phyloP scores from a whole-genome alignment of 1,140 invertebrate species.

The Zelostemma sp. region DNA sequence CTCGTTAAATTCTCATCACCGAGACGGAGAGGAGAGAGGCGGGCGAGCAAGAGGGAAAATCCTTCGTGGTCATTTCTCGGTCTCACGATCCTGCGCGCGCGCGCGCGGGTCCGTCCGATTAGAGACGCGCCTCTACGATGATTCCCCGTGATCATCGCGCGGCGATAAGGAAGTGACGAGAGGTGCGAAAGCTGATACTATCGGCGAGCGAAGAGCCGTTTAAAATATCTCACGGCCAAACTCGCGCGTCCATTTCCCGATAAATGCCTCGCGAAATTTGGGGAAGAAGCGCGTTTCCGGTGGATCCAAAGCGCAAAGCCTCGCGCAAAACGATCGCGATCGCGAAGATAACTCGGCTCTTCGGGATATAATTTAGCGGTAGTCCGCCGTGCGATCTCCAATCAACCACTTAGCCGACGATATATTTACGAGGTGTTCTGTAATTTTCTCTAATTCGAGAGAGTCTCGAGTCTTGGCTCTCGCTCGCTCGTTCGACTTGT shows the following conservation, averaged over 20 bases:
- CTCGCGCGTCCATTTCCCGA: not conserved
- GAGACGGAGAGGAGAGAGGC: slow-evolving; percentile 19
- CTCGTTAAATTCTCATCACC: slow-evolving; percentile 38
- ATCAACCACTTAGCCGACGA: slow-evolving; percentile 64
- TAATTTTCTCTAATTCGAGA: slow-evolving; percentile 67
- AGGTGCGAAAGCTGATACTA: slow-evolving; percentile 43
- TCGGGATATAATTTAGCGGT: slow-evolving; percentile 69
- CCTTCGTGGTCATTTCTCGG: slow-evolving; percentile 44
- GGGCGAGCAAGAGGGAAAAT: slow-evolving; percentile 33
- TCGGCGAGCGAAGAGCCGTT: slow-evolving; percentile 8
- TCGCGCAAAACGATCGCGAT: slow-evolving; percentile 42
- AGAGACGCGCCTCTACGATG: slow-evolving; percentile 44
- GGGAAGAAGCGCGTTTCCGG: not conserved
- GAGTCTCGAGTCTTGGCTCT: slow-evolving; percentile 20
- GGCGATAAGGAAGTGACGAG: slow-evolving; percentile 45
- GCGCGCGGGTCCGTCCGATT: slow-evolving; percentile 30
- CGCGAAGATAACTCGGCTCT: slow-evolving; percentile 55
- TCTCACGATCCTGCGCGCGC: slow-evolving; percentile 44
- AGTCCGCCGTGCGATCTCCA: slow-evolving; percentile 65
- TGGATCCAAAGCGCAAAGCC: not conserved
- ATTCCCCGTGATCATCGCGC: slow-evolving; percentile 42
- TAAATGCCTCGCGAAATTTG: not conserved
- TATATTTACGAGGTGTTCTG: slow-evolving; percentile 69
- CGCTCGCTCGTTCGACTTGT: slow-evolving; percentile 9
- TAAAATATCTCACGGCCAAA: not conserved